A percentile compares a stretch with the other conserved stretches of the same genome.
Conservation (phyloP, 2,888 invertebrate genomes). For the Ptychoptera albimana region DNA sequence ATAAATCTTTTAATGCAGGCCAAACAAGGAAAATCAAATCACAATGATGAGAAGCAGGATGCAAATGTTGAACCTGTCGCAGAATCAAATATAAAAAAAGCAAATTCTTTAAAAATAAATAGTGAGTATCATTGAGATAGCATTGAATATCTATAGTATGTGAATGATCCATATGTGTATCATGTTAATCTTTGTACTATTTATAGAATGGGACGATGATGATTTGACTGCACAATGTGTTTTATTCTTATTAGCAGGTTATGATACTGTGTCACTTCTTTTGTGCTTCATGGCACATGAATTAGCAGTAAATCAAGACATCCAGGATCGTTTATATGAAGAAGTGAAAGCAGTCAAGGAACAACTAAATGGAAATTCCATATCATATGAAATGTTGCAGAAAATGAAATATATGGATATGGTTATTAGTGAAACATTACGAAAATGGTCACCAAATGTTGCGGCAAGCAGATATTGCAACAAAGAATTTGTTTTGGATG, state of each 20-base stretch:
- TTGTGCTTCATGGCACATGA: conserved; percentile 39
- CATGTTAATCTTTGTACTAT: no score
- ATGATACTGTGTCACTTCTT: conserved; percentile 30
- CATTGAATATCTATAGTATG: neutral
- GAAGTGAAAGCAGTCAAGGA: conserved; percentile 36
- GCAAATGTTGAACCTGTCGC: conserved; percentile 14
- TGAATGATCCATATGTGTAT: no score
- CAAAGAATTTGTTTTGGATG: conserved; percentile 23
- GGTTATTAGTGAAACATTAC: conserved; percentile 30
- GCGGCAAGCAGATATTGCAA: conserved; percentile 34
- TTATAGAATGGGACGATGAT: conserved; percentile 28
- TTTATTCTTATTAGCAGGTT: conserved; percentile 40
- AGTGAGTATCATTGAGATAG: neutral
- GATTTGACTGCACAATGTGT: conserved; percentile 41
- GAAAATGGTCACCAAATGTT: conserved; percentile 35
- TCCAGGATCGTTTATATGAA: conserved; percentile 35
- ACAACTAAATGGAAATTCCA: conserved; percentile 29
- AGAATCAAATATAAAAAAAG: conserved; percentile 12
- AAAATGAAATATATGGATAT: conserved; percentile 43
- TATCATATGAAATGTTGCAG: conserved; percentile 38
- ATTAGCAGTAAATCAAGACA: conserved; percentile 38
- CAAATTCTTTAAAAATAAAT: neutral
- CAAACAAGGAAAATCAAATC: conserved; percentile 22
- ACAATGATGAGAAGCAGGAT: neutral
- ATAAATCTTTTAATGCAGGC: conserved; percentile 34